Evolutionary conservation across 2,888 invertebrate genomes (phyloP), one percentile per base, ranked within the genome.

Genomic region (Pollenia griseotomentosa): DNA sequence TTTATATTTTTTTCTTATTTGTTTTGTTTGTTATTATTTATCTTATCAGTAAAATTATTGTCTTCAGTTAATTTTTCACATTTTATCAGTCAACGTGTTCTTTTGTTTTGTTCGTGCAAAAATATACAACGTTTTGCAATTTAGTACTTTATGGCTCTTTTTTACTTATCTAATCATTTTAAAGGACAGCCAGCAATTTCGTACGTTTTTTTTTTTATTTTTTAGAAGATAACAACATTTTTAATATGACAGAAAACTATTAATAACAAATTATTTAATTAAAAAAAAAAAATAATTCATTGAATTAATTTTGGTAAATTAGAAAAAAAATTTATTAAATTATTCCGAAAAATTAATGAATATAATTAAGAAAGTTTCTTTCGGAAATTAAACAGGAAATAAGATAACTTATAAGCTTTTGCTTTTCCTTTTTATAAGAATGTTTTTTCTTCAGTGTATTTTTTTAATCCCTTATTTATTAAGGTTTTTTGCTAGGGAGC

Each of bases 121-220:
- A 16, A 40, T 61, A 19, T 11, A 8, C 2, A 59, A 14, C 14
- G 14, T 33, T 44, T 53, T 19, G 65, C 53, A 53, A 55, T 53
- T 66, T 33, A 66, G n/a, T 46, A 46, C 44, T 46, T 77, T 44
- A 16, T 44, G n/a, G 61, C 16, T 33, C 6, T 33, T 23, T 40
- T 75, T 23, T 48, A 73, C 9, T 74, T 61, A 61, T 61, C 74
- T 74, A 61, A 74, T 59, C 59, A 61, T 65, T 46, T 65, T 40
- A 46, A 12, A 46, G 46, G 5, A 12, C 14, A 5, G 19, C 2
- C 5, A 53, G 16, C 3, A 73, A 48, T 19, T 46, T 23, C n/a
- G 51, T 51, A 74, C 33, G 1, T 5, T 61, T 51, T 23, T 23
- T 23, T 23, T 23, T 11, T 23, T 7, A 23, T 11, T 12, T 40